Conservation (phyloP, 2,888 invertebrate genomes). For the Chrysolina oricalcia region DNA sequence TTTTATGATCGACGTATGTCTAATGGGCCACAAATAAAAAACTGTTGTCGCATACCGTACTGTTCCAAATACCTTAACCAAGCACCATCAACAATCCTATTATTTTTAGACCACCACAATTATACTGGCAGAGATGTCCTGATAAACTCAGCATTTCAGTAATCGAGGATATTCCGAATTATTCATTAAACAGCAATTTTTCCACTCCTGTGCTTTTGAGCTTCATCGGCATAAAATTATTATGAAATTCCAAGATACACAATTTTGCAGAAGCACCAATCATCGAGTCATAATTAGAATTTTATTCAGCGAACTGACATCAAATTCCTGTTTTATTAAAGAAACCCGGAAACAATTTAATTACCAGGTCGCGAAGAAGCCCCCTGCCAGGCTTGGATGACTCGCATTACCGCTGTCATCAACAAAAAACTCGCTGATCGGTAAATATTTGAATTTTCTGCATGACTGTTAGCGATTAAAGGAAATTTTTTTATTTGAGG, state of each 20-base stretch:
- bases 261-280: conserved; percentile 7
- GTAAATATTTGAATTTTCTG: conserved; percentile 10
- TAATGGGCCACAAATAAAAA: too few relatives aligned
- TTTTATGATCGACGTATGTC: too few relatives aligned
- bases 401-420: not conserved
- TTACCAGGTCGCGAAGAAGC: conserved; percentile 37
- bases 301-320: not conserved
- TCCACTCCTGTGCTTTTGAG: not conserved
- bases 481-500: not conserved
- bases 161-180: too few relatives aligned
- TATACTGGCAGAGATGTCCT: too few relatives aligned
- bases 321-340: conserved; percentile 14
- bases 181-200: not conserved
- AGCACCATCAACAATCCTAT: too few relatives aligned
- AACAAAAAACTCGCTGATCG: not conserved
- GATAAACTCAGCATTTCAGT: too few relatives aligned
- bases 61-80: too few relatives aligned
- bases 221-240: not conserved
- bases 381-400: not conserved
- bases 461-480: not conserved
- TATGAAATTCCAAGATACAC: conserved; percentile 27
- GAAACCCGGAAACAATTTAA: conserved; percentile 21
- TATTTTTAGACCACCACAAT: too few relatives aligned
- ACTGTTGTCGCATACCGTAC: too few relatives aligned
- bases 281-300: conserved; percentile 28